phyloP scores from a whole-genome alignment of 1,140 invertebrate species.

The Ceratina calcarata region DNA sequence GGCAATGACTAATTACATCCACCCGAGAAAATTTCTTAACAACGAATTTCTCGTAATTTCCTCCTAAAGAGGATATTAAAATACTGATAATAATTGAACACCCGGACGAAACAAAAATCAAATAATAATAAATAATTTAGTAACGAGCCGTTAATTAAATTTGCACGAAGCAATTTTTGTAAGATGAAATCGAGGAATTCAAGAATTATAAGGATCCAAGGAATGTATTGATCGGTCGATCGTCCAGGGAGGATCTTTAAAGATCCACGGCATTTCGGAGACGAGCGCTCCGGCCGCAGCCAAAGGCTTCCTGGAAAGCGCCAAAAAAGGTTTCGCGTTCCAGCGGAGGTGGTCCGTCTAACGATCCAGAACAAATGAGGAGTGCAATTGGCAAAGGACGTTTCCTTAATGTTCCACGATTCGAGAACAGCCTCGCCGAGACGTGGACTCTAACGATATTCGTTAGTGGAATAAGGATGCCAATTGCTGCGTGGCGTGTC shows the following conservation, averaged over 20 bases:
- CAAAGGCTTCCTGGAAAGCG: constrained; percentile 70
- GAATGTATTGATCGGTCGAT: constrained; percentile 53
- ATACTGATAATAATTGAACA: too few species aligned
- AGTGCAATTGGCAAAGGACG: too few species aligned
- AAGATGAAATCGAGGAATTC: constrained; percentile 44
- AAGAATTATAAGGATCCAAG: constrained; percentile 30
- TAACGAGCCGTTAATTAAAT: constrained; percentile 6
- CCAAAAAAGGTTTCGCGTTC: constrained; percentile 50
- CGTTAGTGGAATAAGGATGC: too few species aligned
- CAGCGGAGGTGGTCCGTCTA: constrained; percentile 46
- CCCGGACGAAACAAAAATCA: too few species aligned
- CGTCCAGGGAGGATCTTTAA: constrained; percentile 54
- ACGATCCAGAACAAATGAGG: neutral
- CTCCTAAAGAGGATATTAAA: neutral
- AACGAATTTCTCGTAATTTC: neutral
- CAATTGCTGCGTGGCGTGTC: too few species aligned
- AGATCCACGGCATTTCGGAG: constrained; percentile 50
- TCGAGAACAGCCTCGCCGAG: too few species aligned
- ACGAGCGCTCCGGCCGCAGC: constrained; percentile 60
- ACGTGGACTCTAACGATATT: too few species aligned
- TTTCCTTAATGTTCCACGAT: too few species aligned
- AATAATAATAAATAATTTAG: too few species aligned
- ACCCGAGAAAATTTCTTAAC: too few species aligned
- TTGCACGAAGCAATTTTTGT: constrained; percentile 32
- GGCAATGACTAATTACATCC: constrained; percentile 10